Base-by-base conservation (phyloP, 2,113 vertebrate genomes). In the Uria lomvia region DNA sequence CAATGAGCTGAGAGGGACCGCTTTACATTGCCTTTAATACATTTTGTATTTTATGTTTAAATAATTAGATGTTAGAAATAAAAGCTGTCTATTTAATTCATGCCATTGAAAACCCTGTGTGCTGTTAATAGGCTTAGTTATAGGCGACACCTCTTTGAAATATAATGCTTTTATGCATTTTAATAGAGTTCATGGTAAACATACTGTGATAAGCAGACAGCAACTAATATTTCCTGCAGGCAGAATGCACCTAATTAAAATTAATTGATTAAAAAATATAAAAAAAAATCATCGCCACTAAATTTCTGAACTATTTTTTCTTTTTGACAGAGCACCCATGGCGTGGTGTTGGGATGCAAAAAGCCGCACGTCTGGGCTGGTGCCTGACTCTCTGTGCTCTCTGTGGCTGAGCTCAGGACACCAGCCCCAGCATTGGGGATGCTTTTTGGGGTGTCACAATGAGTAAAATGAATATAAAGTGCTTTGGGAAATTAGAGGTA, bases 221-320 rank as follows among this genome's bases (percentile, higher is more conserved):
- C 71, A 65, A 71, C 92, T 79, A 87, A 40, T 88, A 79, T 66
- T 93, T 95, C 90, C 96, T 96, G 62, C 81, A 74, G 88, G 83
- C 87, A 96, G 67, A 75, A 77, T 55, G 82, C 78, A 75, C 85
- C 92, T 95, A 87, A 94, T 97, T 97, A 96, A 91, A 96, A 92
- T 65, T 77, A 95, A 95, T 92, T 89, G 72, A 88, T 94, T 94
- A 34, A 38, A 53, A 43, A 45, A 45, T 19, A 45, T 40, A 58
- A 45, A 45, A 55, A 21, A 20, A 55, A 43, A 56, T 49, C 24
- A 16, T 43, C 8, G 2, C 23, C 34, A 60, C 32, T 49, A 40
- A 58, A n/a, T 90, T 84, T 38, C 30, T 36, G 20, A 59, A 36
- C 15, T 32, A 0, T 32, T 92, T 84, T 86, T 81, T 47, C 9